Percentiles rank a stretch among this genome's conserved stretches.
These are phyloP conservation scores for Manis crassicaudata DNA, from an alignment of 2,797 vertebrate genomes.

Conservation along the genomic window DNA sequence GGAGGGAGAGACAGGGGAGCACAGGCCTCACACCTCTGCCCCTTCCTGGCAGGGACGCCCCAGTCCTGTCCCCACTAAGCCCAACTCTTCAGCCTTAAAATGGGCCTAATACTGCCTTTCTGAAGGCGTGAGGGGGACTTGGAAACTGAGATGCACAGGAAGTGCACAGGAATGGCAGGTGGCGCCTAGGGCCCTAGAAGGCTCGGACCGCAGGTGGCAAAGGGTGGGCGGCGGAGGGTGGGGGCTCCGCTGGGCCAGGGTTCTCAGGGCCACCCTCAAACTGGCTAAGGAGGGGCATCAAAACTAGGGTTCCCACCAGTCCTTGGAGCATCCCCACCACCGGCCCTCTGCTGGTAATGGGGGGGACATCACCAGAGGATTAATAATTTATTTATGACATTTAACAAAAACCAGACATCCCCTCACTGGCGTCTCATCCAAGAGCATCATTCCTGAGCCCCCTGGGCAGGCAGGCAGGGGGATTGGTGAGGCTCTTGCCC, in stretches of 20 bases:
- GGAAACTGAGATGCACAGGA: not conserved
- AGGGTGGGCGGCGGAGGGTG: no score
- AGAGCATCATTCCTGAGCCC: not conserved
- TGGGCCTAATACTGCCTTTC: not conserved
- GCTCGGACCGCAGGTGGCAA: fast-evolving
- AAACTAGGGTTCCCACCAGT: not conserved
- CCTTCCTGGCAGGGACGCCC: not conserved
- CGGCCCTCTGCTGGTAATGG: not conserved
- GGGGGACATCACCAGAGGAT: not conserved
- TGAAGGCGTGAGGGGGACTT: fast-evolving
- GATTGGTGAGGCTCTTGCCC: not conserved
- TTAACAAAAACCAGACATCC: conserved; percentile 76
- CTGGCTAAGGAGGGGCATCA: not conserved
- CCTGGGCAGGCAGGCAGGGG: fast-evolving
- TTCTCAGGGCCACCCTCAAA: not conserved
- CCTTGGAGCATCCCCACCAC: not conserved
- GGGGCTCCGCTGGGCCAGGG: not conserved
- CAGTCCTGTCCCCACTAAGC: no score
- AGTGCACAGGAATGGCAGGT: not conserved
- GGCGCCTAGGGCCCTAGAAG: not conserved
- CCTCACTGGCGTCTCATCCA: conserved; percentile 70
- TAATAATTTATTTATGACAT: conserved; percentile 77
- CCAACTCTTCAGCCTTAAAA: not conserved
- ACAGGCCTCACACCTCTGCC: not conserved
- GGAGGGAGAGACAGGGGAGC: not conserved